Evolutionary conservation across 2,888 invertebrate genomes (phyloP), one percentile per base, ranked within the genome.

Genomic region (Odiellus spinosus): DNA sequence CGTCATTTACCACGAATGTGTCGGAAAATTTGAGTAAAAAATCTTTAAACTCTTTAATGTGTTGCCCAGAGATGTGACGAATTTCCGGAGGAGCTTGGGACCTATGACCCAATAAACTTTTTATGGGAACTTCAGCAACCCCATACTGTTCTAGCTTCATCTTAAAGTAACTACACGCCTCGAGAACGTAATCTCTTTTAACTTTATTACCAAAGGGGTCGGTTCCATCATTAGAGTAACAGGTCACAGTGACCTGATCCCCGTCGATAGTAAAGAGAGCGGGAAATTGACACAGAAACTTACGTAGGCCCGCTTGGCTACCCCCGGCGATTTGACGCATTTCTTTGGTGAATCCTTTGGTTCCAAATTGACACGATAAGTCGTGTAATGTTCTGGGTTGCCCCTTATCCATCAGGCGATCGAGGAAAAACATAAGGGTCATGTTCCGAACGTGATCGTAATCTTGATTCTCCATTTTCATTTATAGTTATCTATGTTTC

Each of bases 341-440:
- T 73, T 96, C 96, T 71, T 91, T 87, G 19, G 96, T 93, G 70
- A 98, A 98, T 58, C 90, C 95, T 69, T 93, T 91, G 59, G 95
- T 93, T 62, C 96, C 96, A 71, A 98, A 98, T 71, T 96, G 93
- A 69, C 96, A 96, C 66, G 91, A 91, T 59, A 98, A 76, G 72
- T 98, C 96, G 70, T 93, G 93, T 62, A 96, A 76, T 57, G 91
- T 90, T 66, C 95, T 77, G 55, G 91, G 86, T 67, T 87, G 86
- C 60, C 87, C 84, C 72, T 91, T 93, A 70, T 95, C 93, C 76
- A 98, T 79, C 59, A 98, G 76, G 63, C 93, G 82, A 73, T 98
- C 98, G 67, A 96, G 81, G 71, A 98, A 98, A 74, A 98, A 98
- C 64, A 98, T 76, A 64, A 98, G 74, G 60, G 93, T 93, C 79